phyloP scores from a whole-genome alignment of 2,113 vertebrate genomes.

The Hemichromis elongatus region DNA sequence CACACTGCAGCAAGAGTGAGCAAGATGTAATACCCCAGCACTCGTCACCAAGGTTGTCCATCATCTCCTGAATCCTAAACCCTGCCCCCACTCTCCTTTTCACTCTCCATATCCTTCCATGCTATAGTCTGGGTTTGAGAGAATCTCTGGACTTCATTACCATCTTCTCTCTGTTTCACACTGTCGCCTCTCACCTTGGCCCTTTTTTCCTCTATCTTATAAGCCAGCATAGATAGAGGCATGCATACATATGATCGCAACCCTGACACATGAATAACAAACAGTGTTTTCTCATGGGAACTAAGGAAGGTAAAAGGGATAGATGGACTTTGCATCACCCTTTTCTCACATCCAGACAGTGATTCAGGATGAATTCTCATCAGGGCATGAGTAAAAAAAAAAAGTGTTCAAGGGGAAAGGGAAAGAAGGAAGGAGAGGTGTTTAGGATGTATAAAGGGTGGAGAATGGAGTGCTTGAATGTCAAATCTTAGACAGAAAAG shows the following conservation, averaged over 20 bases:
- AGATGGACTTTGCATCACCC: not conserved
- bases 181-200: not conserved
- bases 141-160: not conserved
- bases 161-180: not conserved
- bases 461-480: not conserved
- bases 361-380: not conserved
- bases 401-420: not conserved
- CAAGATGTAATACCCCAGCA: conserved; percentile 2
- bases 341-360: not conserved
- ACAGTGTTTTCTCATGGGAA: not conserved
- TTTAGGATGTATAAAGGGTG: not conserved
- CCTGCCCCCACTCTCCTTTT: not conserved
- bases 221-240: not conserved
- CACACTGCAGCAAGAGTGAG: conserved; percentile 13
- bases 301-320: not conserved
- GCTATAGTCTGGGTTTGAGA: not conserved
- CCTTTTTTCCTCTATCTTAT: not conserved
- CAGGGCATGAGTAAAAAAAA: not conserved
- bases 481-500: not conserved
- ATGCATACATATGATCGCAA: not conserved
- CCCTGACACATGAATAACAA: not conserved
- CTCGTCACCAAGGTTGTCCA: not conserved
- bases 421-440: not conserved
- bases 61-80: not conserved
- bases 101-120: not conserved